Percentiles rank a stretch among this genome's conserved stretches.
These are phyloP conservation scores for Pangasius djambal DNA, from an alignment of 2,797 vertebrate species.

Conservation along the genomic window DNA sequence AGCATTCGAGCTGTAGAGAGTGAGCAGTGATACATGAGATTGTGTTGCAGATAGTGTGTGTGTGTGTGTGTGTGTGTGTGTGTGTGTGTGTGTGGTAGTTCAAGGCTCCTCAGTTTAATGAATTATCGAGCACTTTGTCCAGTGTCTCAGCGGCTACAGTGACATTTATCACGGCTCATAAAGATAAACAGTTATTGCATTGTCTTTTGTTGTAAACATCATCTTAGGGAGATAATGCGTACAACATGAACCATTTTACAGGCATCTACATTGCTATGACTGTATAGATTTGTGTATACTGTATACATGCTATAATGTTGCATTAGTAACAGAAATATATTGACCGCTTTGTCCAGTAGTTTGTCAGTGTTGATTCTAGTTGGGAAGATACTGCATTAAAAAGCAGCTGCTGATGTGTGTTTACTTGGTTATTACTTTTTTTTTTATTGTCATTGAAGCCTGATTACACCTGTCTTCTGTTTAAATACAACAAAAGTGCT, in stretches of 20 bases:
- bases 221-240: not conserved
- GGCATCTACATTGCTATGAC: not conserved
- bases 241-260: not conserved
- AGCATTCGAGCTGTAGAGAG: conserved; percentile 19
- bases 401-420: not conserved
- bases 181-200: conserved; percentile 3
- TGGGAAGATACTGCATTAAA: not conserved
- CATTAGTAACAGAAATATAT: not conserved
- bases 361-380: not conserved
- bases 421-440: not conserved
- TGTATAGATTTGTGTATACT: not conserved
- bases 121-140: conserved; percentile 30
- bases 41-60: conserved; percentile 15
- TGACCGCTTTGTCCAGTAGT: not conserved
- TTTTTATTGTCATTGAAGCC: not conserved
- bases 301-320: not conserved
- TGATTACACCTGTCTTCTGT: not conserved
- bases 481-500: not conserved
- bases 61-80: not conserved
- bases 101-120: not conserved
- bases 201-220: not conserved
- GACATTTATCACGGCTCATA: conserved; percentile 1
- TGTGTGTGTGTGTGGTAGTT: not conserved
- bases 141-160: not conserved
- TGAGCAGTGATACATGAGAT: conserved; percentile 19